Evolutionary conservation across 2,888 invertebrate genomes (phyloP), one percentile per base, ranked within the genome.

Genomic region (Pelosia muscerda): DNA sequence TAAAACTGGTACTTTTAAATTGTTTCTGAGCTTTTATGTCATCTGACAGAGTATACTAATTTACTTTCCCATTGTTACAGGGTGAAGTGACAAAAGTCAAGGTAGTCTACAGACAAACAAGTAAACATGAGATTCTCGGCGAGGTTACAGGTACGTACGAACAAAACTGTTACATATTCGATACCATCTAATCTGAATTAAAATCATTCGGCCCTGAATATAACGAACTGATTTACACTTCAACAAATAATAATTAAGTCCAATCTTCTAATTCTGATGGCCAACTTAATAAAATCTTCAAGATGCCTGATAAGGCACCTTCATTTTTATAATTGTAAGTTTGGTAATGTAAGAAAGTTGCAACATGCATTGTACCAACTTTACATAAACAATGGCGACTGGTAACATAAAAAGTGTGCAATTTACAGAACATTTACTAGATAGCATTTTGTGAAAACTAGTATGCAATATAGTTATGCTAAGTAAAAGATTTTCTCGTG

Each of bases 371-470:
- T 91, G 88, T 90, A 89, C 86, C 81, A 88, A 90, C 80, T 83
- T 78, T 74, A 83, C 83, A 84, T 84, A 88, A 86, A 94, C 93
- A 94, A 94, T 92, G 85, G 90, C 75, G 81, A 84, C 81, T 81
- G 72, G 79, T 78, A 84, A 80, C 77, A 76, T 79, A 81, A 83
- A 80, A 73, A 72, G 65, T 82, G 75, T 84, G 88, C 84, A 90
- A 89, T 81, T 83, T 77, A 73, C 73, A 75, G 79, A 81, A 77
- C 81, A 82, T 85, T 84, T 86, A 82, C 82, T 84, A 85, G 84
- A 84, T 82, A 81, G 83, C 77, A 79, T 81, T 82, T 82, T 72
- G 77, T 76, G 79, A 77, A 82, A 83, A 83, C 77, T 80, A 79
- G 80, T 71, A 78, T 76, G 80, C 81, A 84, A 79, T 75, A 70